Evolutionary conservation across 2,113 vertebrate species (phyloP), one percentile per base, ranked within the genome.

Genomic region (Engystomops pustulosus): DNA sequence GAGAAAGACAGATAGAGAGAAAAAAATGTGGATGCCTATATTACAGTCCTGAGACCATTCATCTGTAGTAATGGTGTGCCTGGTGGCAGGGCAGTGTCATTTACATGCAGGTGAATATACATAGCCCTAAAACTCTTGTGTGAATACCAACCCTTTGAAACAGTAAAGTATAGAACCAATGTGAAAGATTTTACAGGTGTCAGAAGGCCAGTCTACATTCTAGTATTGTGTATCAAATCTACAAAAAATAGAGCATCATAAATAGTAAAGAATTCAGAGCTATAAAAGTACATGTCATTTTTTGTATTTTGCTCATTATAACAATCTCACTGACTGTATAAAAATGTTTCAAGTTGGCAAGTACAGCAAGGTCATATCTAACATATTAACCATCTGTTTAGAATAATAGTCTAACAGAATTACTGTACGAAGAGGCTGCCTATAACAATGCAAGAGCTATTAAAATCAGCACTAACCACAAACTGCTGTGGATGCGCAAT

Each of bases 321-420:
- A 20, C 62, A 67, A 20, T 34, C 15, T 34, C 2, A 23, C 60
- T 11, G 38, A 9, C 2, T 4, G 12, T 65, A 65, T 34, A 67
- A 8, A 67, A 36, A 3, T 0, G 0, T 20, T 36, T 67, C 3
- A 1, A 69, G 10, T 20, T 20, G 8, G 36, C 36, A 70, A 23
- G 9, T 18, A 70, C 20, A 23, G 34, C 34, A 70, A 41, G 11
- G 20, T 70, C 36, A 23, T 14, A 70, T 23, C 36, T 20, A 70
- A 41, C n/a, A 70, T 23, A 69, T 70, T 41, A n/a, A 41, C 68
- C 10, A 23, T 69, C 67, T 69, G 32, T n/a, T 23, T 70, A 36
- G 20, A 41, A 41, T 41, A 41, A 41, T 70, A 70, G 18, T 41
- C 6, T 70, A 23, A 34, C 20, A 44, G 34, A 10, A 70, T 70